These are phyloP conservation scores for Atractosteus spatula DNA, from an alignment of 2,113 vertebrate genomes.

Conservation along the genomic window DNA sequence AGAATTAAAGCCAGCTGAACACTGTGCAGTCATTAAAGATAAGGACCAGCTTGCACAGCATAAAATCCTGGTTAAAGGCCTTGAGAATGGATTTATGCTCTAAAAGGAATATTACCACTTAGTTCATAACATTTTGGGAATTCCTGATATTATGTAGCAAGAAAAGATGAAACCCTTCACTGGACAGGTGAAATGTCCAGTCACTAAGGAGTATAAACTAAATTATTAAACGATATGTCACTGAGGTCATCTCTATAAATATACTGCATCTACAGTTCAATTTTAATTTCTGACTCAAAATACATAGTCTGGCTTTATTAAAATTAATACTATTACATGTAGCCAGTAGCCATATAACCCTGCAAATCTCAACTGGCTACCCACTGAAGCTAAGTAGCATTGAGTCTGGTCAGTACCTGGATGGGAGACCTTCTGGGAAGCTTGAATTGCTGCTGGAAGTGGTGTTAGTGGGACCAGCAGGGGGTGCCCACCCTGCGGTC, in stretches of 20 bases:
- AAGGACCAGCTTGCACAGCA: slow-evolving; percentile 40
- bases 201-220: neutral
- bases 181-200: neutral
- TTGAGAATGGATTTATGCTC: neutral
- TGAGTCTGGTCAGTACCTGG: no score
- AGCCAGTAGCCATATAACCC: slow-evolving; percentile 22
- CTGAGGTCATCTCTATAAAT: slow-evolving; percentile 1
- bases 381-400: no score
- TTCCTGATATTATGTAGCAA: neutral
- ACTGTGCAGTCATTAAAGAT: slow-evolving; percentile 49
- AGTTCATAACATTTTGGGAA: neutral
- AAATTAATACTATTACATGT: slow-evolving; percentile 16
- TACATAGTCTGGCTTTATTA: slow-evolving; percentile 25
- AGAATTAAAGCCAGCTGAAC: slow-evolving; percentile 35
- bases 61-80: slow-evolving; percentile 2
- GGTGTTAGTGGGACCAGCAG: no score
- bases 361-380: no score
- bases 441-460: no score
- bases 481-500: no score
- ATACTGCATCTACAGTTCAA: slow-evolving; percentile 23
- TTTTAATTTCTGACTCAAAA: slow-evolving; percentile 18
- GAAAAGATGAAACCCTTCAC: neutral
- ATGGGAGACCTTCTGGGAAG: no score
- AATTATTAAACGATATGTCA: neutral
- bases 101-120: neutral